Evolutionary conservation across 2,113 vertebrate species (phyloP), one percentile per base, ranked within the genome.

Genomic region (Uria aalge): DNA sequence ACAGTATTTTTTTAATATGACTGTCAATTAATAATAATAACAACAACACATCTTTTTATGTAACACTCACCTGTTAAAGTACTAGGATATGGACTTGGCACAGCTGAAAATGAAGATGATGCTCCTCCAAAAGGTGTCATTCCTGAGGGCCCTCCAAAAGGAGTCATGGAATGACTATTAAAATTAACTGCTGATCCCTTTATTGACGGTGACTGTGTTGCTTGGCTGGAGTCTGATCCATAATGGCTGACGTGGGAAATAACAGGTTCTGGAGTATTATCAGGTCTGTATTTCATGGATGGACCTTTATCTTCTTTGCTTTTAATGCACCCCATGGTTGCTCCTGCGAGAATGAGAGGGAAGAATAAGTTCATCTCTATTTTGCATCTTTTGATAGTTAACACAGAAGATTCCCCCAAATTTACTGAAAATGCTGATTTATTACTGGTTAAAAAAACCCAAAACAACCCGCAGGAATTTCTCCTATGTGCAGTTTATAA

Each of bases 261-360:
- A 88, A 97, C 96, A 27, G 98, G 97, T 82, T 99, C 99, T 24
- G 98, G 94, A 75, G 98, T 88, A 73, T 97, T 99, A 72, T 99
- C 99, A 30, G 98, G 97, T 94, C 98, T 98, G 89, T 99, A 99
- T 95, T 99, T 99, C 95, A 98, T 98, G 11, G 98, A 43, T 60
- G 99, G 98, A 96, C 98, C 98, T 98, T 99, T 99, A 97, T 99
- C 98, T 97, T 99, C 98, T 97, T 99, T 99, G 98, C 99, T 99
- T 98, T 99, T 99, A 92, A 99, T 98, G 96, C 99, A 99, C 97
- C 99, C 99, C 99, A 99, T 99, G 69, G 96, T 98, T 89, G 97
- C 94, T 96, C 94, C 98, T 99, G 86, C n/a, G 72, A 91, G 91
- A 89, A 88, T 2, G 27, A 97, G 15, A 88, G 12, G 8, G 23